Conservation (phyloP, 2,888 invertebrate species). For the Willowsia nigromaculata region DNA sequence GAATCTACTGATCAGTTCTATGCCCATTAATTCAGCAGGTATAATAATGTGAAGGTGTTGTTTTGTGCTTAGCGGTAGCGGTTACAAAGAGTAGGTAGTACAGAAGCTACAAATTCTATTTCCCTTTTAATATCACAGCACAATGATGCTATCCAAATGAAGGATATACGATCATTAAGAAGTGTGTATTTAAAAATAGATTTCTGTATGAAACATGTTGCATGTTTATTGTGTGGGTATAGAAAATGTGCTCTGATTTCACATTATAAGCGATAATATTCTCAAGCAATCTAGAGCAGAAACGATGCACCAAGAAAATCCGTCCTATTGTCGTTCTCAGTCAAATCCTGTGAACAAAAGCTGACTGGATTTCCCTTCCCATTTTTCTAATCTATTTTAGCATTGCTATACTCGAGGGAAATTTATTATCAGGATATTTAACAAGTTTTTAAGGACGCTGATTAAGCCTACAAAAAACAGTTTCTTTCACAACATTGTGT, state of each 20-base stretch:
- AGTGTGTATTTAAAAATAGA: too few species aligned
- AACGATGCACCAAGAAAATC: neutral
- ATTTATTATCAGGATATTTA: neutral
- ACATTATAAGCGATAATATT: too few species aligned
- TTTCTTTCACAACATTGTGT: neutral
- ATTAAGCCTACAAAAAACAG: neutral
- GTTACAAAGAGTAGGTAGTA: neutral
- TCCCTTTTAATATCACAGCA: neutral
- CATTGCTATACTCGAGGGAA: conserved; percentile 21
- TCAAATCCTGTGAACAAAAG: conserved; percentile 28
- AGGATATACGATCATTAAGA: neutral
- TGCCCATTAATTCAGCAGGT: neutral
- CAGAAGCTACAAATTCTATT: conserved; percentile 10
- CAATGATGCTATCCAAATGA: neutral
- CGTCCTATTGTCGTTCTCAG: neutral
- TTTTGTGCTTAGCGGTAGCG: neutral
- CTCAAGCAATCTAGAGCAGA: neutral
- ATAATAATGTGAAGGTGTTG: neutral
- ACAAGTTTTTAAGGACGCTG: conserved; percentile 9
- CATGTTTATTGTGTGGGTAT: neutral
- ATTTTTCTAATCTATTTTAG: neutral
- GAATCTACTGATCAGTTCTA: too few species aligned
- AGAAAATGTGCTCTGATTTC: neutral
- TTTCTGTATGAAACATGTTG: too few species aligned
- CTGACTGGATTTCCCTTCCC: conserved; percentile 25